These are phyloP conservation scores for Choristoneura rosaceana DNA, from an alignment of 2,888 invertebrate species.

Conservation along the genomic window DNA sequence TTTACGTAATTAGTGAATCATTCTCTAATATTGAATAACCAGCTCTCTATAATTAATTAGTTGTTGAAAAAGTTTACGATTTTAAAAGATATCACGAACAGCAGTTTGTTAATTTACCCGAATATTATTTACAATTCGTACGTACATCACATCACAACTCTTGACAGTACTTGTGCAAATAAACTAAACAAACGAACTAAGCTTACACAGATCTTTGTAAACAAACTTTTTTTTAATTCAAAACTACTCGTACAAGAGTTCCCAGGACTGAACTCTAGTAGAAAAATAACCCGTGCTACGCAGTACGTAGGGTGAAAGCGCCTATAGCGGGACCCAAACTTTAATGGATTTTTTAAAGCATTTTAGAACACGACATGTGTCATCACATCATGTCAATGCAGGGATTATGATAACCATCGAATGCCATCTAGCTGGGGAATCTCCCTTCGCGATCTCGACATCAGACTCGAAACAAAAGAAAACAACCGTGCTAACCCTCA, in stretches of 20 bases:
- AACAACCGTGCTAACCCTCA: constrained; percentile 49
- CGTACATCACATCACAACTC: constrained; percentile 57
- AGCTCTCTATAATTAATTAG: too few relatives aligned
- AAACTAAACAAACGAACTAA: constrained; percentile 63
- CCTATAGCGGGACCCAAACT: constrained; percentile 46
- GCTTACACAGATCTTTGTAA: constrained; percentile 72
- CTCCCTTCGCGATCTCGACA: constrained; percentile 81
- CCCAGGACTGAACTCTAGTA: constrained; percentile 63
- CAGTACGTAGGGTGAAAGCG: constrained; percentile 52
- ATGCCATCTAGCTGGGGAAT: constrained; percentile 83
- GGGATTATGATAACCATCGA: constrained; percentile 85
- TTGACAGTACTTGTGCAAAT: constrained; percentile 66
- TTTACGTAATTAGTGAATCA: too few relatives aligned
- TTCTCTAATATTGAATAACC: too few relatives aligned
- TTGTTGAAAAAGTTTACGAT: too few relatives aligned
- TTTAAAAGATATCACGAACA: too few relatives aligned
- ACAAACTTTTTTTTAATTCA: constrained; percentile 75
- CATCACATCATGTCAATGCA: constrained; percentile 85
- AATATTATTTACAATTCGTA: constrained; percentile 49
- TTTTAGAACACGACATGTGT: constrained; percentile 84
- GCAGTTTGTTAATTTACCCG: constrained; percentile 16
- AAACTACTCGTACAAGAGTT: constrained; percentile 70
- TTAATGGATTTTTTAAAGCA: constrained; percentile 70
- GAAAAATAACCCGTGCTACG: constrained; percentile 38
- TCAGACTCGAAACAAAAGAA: constrained; percentile 58